A percentile compares a stretch with the other conserved stretches of the same genome.
Conservation (phyloP, 2,797 vertebrate species). For the Enoplosus armatus region DNA sequence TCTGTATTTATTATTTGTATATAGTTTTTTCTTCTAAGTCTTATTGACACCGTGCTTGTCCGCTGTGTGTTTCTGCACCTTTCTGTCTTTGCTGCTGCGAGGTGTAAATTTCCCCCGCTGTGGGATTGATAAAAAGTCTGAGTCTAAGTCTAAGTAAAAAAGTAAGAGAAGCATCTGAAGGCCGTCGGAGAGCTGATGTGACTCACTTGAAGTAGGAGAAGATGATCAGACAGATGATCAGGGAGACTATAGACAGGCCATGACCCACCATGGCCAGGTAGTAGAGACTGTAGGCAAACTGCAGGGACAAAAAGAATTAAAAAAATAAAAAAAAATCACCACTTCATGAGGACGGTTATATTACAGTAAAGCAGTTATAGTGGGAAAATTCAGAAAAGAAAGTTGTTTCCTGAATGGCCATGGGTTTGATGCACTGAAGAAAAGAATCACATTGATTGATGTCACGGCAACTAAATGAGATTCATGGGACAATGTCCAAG, state of each 20-base stretch:
- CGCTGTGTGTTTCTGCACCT: no score
- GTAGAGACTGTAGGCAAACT: conserved; percentile 81
- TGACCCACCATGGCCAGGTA: conserved; percentile 86
- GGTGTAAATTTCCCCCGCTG: no score
- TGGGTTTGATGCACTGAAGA: background rate
- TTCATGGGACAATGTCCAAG: background rate
- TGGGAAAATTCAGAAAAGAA: conserved; percentile 20
- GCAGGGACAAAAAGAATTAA: conserved; percentile 23
- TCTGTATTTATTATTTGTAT: no score
- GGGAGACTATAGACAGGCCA: conserved; percentile 84
- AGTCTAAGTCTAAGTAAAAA: no score
- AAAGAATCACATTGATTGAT: background rate
- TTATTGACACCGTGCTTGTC: no score
- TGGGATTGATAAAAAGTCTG: no score
- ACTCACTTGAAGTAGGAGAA: conserved; percentile 90
- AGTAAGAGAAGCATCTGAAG: background rate
- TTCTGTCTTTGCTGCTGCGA: no score
- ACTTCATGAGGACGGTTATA: background rate
- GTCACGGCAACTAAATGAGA: background rate
- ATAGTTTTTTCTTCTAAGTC: no score
- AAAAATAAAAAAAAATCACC: background rate
- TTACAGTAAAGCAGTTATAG: background rate
- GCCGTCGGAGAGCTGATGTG: background rate
- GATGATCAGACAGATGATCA: conserved; percentile 85
- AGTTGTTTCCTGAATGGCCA: conserved; percentile 7